Evolutionary conservation across 1,140 invertebrate genomes (phyloP), one percentile per base, ranked within the genome.

Genomic region (Carposina sasakii): DNA sequence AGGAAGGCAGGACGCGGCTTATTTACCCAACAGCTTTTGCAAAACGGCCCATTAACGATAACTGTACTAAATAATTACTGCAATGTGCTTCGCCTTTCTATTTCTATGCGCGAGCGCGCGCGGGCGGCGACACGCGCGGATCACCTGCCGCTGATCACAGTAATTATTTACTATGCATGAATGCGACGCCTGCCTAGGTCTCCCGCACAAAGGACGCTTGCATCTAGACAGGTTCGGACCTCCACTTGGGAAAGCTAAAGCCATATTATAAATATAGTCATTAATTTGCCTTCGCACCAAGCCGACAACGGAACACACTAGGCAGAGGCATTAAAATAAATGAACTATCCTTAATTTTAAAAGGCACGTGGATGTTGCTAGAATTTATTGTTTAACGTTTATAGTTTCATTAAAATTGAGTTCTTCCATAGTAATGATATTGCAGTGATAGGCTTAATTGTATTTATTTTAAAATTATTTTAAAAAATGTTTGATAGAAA

Each of bases 61-160:
- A 83, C 79, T 77, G 79, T 83, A 83, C 72, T 77, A 76, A 83
- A 83, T 83, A 83, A 83, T 83, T 83, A 83, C 69, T 83, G 79
- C 79, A 83, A 83, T 77, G 74, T 81, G 79, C n/a, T n/a, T n/a
- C n/a, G n/a, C 67, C 75, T 81, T 81, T 81, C 79, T 83, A 81
- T 83, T 77, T 77, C 79, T 83, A 83, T 83, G 76, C 74, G 75
- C 71, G 63, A 46, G 19, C 24, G 23, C 10, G 75, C 71, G 63
- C 48, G 19, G 17, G 23, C 10, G 24, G 15, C 39, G 50, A 41
- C 30, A 37, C 76, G 74, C 74, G 75, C 75, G 76, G 73, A 68
- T 60, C 79, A 81, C 79, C 79, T 83, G 76, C 76, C 76, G 66
- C 57, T 74, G 76, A 75, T 79, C 74, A 71, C 76, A 71, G 76